Evolutionary conservation across 2,113 vertebrate species (phyloP).

Genomic region (Nyctereutes procyonoides): DNA sequence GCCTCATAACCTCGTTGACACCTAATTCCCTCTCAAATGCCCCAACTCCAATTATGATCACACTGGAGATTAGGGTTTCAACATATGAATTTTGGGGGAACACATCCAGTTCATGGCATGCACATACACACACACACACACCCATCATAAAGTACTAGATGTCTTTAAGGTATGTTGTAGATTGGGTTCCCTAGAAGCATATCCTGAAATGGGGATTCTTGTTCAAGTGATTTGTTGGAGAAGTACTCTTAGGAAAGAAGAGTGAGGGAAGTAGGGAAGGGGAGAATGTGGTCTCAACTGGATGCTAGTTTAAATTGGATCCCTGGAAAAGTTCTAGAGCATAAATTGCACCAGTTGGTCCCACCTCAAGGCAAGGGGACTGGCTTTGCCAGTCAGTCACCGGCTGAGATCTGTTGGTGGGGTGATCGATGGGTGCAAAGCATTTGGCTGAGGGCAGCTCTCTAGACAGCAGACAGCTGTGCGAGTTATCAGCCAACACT

Average conservation of each 20-base stretch:
- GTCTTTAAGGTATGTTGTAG: neutral
- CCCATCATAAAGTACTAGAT: neutral
- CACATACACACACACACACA: neutral
- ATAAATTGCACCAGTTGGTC: neutral
- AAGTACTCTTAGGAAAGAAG: neutral
- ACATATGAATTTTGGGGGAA: neutral
- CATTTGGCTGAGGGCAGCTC: neutral
- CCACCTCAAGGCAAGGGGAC: neutral
- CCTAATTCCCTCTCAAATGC: neutral
- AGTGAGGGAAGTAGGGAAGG: neutral
- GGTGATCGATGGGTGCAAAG: neutral
- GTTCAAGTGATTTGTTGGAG: neutral
- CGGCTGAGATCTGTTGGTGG: neutral
- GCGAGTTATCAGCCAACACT: neutral
- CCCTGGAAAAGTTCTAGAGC: neutral
- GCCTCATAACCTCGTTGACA: neutral
- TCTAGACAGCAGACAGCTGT: neutral
- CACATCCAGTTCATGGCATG: neutral
- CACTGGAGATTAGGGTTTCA: neutral
- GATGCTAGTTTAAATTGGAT: neutral
- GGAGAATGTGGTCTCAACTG: neutral
- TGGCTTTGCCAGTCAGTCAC: neutral
- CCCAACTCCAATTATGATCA: neutral
- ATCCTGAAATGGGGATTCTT: neutral
- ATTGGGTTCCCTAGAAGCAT: neutral